These are phyloP conservation scores for Cottus gobio DNA, from an alignment of 2,113 vertebrate species.

Conservation along the genomic window DNA sequence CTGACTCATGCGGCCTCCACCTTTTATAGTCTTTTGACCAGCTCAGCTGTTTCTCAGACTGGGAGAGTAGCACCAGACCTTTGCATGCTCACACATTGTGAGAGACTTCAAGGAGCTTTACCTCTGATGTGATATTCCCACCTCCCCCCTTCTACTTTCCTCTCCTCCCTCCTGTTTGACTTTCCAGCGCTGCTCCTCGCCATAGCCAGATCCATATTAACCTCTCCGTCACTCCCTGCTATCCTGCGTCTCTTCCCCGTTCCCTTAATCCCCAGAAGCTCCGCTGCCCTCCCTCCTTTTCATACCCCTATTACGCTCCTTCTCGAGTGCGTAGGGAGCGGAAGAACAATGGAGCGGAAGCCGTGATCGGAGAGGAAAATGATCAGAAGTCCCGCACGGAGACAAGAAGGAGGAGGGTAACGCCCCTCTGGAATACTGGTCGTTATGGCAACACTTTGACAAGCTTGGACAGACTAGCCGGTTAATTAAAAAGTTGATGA, in stretches of 20 bases:
- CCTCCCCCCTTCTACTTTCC: not conserved
- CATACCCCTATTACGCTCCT: not conserved
- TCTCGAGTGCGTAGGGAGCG: conserved; percentile 1
- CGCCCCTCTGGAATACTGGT: conserved; percentile 51
- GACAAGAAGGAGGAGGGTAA: conserved; percentile 23
- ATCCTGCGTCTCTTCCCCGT: conserved; percentile 21
- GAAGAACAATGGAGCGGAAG: conserved; percentile 30
- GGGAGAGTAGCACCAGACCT: conserved; percentile 7
- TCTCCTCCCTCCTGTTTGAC: not conserved
- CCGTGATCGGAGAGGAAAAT: conserved; percentile 50
- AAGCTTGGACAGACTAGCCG: conserved; percentile 50
- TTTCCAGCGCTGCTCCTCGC: conserved; percentile 11
- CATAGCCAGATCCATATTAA: conserved; percentile 39
- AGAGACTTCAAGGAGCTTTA: conserved; percentile 37
- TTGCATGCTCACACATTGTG: conserved; percentile 17
- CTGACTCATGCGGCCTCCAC: not conserved
- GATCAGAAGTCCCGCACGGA: conserved; percentile 38
- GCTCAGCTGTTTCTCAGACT: not conserved
- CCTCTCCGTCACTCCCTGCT: conserved; percentile 54
- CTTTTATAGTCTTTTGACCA: not conserved
- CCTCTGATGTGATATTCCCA: conserved; percentile 32
- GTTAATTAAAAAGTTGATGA: conserved; percentile 81
- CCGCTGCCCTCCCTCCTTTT: conserved; percentile 7
- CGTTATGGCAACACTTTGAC: conserved; percentile 73
- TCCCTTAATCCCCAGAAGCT: conserved; percentile 47